Base-by-base conservation (phyloP, 2,113 vertebrate genomes). In the Heptranchias perlo region DNA sequence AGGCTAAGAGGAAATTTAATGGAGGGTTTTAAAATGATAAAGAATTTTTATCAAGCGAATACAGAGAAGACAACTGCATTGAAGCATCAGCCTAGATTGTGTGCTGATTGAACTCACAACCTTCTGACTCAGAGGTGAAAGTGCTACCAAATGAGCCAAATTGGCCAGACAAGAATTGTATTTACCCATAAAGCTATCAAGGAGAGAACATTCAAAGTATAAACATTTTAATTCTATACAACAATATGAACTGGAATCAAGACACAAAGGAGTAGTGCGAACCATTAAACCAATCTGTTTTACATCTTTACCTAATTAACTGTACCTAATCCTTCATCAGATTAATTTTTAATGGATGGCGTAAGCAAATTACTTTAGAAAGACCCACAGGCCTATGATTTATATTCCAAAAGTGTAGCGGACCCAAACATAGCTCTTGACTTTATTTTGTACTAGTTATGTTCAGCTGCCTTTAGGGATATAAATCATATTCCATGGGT, bases 401-500 rank as follows among this genome's bases (percentile, higher is more conserved):
- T 67, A 35, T 16, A 95, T 69, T 49, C 39, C 8, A 28, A 39
- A 16, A 28, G 25, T n/a, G 47, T 14, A 52, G 47, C 64, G 52
- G 64, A 69, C 16, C 3, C 25, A 67, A 52, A 69, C 52, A 31
- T 52, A 69, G 49, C 25, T 69, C 23, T 67, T 69, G 64, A 67
- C 44, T 61, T n/a, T 94, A 65, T 23, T 49, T 69, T 95, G 44
- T 95, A 28, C 13, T 23, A 44, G 10, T 25, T 69, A 21, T 69
- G 8, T 52, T 58, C 52, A 91, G 44, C 39, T 44, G 16, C 35
- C 8, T 95, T 95, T 49, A 31, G 25, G 11, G 28, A 31, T 31
- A 95, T 95, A 95, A 47, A 95, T 95, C 94, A 95, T 95, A 95
- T 62, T 82, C 14, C 4, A 82, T 21, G 78, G 39, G 16, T 93